Percentiles rank a stretch among this genome's conserved stretches.
phyloP scores from a whole-genome alignment of 2,888 invertebrate species.

The Apotomis betuletana region DNA sequence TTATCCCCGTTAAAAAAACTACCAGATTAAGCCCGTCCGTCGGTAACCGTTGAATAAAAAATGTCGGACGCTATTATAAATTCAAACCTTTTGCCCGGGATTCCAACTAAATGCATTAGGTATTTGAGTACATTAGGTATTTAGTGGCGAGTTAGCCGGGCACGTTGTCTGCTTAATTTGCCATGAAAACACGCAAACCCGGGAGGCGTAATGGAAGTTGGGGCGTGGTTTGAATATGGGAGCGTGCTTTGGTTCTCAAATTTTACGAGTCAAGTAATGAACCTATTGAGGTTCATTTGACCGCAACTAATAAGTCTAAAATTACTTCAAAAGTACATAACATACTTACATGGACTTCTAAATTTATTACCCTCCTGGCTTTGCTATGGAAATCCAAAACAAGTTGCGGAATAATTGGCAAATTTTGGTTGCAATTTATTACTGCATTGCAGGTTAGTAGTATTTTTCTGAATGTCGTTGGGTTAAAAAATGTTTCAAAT shows the following conservation, averaged over 20 bases:
- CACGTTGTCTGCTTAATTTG: conserved; percentile 68
- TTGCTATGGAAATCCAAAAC: no score
- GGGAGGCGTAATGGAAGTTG: conserved; percentile 23
- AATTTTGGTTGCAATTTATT: no score
- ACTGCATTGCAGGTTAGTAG: no score
- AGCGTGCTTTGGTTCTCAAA: conserved; percentile 19
- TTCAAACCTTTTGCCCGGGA: conserved; percentile 62
- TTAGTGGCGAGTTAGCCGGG: conserved; percentile 60
- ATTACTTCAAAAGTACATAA: no score
- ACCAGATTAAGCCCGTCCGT: conserved; percentile 29
- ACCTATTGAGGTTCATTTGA: neutral
- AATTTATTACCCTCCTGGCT: no score
- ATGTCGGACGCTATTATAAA: conserved; percentile 57
- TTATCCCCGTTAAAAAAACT: conserved; percentile 36
- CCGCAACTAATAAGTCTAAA: no score
- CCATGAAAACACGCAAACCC: conserved; percentile 70
- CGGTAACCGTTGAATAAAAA: conserved; percentile 39
- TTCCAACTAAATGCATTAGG: conserved; percentile 57
- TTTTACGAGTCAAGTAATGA: conserved; percentile 17
- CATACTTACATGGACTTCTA: no score
- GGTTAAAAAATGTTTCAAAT: no score
- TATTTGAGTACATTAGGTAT: conserved; percentile 62
- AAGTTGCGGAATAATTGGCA: no score
- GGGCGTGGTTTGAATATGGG: conserved; percentile 12
- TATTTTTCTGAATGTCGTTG: no score